Percentiles rank a stretch among this genome's conserved stretches.
These are phyloP conservation scores for Bubo bubo DNA, from an alignment of 2,113 vertebrate species.

Conservation along the genomic window DNA sequence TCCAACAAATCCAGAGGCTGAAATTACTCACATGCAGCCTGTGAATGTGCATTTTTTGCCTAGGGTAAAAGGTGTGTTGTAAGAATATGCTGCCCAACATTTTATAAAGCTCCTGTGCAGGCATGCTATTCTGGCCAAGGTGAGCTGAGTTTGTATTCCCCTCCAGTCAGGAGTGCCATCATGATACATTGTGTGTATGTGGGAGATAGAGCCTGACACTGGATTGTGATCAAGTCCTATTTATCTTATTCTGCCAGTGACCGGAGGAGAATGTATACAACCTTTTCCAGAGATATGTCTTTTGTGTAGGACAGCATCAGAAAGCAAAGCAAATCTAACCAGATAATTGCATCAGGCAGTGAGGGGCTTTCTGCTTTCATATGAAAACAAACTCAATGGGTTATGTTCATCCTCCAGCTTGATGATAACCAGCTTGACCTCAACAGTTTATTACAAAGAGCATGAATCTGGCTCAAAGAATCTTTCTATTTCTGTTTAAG, in stretches of 20 bases:
- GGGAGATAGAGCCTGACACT: not conserved
- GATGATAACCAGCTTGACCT: not conserved
- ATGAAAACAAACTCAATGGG: not conserved
- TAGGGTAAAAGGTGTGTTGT: not conserved
- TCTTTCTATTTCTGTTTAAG: not conserved
- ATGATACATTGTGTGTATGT: not conserved
- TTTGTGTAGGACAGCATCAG: not conserved
- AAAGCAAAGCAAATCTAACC: not conserved
- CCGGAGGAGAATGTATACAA: not conserved
- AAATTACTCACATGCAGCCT: not conserved
- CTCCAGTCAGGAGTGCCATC: not conserved
- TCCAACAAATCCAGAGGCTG: not conserved
- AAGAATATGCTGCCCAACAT: accelerated
- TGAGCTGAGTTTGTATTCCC: not conserved
- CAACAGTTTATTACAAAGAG: not conserved
- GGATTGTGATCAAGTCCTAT: not conserved
- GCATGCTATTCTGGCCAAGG: not conserved
- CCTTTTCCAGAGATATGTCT: not conserved
- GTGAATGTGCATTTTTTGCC: not conserved
- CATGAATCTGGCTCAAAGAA: not conserved
- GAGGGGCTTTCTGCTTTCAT: not conserved
- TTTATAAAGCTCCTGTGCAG: not conserved
- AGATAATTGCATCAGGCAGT: not conserved
- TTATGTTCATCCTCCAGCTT: not conserved
- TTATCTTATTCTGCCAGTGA: not conserved